Base-by-base conservation (phyloP, 2,113 vertebrate genomes). In the Pluvianellus socialis region DNA sequence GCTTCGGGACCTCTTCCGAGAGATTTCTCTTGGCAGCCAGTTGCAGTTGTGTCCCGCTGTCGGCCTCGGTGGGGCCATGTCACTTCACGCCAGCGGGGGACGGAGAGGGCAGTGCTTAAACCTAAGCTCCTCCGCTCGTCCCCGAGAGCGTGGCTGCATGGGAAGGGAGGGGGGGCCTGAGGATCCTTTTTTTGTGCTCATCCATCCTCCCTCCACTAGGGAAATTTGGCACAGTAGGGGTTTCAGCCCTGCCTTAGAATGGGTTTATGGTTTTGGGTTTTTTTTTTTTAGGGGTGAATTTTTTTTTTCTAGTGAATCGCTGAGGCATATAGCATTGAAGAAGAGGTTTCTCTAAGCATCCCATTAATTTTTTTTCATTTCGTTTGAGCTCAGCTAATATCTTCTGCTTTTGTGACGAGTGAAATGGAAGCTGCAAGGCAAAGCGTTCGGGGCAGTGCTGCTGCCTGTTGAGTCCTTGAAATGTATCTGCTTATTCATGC, bases 241-340 rank as follows among this genome's bases (percentile, higher is more conserved):
- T 84, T 94, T 95, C 76, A 89, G 50, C 24, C 56, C 32, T 92
- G 81, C 85, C 61, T 92, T 90, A 81, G 68, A 96, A 92, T 28
- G 49, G 22, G 44, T 44, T 14, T 14, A 38, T 45, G 38, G 79
- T 20, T 55, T 88, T 33, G 33, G 6, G 49, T 47, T 58, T 61
- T 68, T 62, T 58, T 27, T 62, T 59, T n/a, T 52, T 33, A 68
- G 49, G 50, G 73, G 65, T 90, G 73, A 68, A 11, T 49, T 15
- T 80, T 94, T 74, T 74, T 73, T 87, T 79, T 40, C 73, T 76
- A 40, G 35, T 73, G 88, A 90, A 87, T 90, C 93, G 88, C 88
- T 47, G 58, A 94, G 82, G 84, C 84, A 45, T 70, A 73, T 12
- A 67, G 35, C 45, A 62, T 5, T 62, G 82, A 68, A 71, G 63